Evolutionary conservation across 1,140 invertebrate species (phyloP).

Genomic region (Chironomus striatipennis): DNA sequence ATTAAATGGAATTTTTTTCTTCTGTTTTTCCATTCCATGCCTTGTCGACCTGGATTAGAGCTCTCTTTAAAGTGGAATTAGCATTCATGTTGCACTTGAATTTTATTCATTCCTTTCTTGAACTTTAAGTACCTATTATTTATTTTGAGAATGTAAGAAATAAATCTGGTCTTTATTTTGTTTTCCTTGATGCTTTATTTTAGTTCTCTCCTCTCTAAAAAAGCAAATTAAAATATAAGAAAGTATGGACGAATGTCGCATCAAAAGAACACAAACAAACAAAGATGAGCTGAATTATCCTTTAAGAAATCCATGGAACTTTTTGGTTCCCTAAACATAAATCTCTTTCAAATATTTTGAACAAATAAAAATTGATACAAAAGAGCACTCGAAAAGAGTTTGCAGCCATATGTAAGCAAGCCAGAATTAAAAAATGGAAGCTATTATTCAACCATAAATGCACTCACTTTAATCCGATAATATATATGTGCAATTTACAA

Average conservation of each 20-base stretch:
- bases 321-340: too few species aligned
- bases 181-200: too few species aligned
- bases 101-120: background rate
- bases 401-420: too few species aligned
- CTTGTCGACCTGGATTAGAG: background rate
- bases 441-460: slow-evolving; percentile 9
- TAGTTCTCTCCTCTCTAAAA: too few species aligned
- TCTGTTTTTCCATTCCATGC: background rate
- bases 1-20: slow-evolving; percentile 14
- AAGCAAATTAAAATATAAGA: too few species aligned
- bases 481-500: slow-evolving; percentile 10
- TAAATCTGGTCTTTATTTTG: background rate
- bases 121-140: background rate
- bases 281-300: background rate
- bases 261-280: background rate
- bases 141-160: background rate
- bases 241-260: too few species aligned
- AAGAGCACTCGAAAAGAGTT: too few species aligned
- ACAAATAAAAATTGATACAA: background rate
- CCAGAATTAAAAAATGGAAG: background rate
- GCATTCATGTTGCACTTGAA: background rate
- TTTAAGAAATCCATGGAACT: background rate
- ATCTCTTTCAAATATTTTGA: background rate
- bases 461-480: slow-evolving; percentile 17
- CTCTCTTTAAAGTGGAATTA: background rate